Base-by-base conservation (phyloP, 2,888 invertebrate species). In the Drosophila fulvimacula region DNA sequence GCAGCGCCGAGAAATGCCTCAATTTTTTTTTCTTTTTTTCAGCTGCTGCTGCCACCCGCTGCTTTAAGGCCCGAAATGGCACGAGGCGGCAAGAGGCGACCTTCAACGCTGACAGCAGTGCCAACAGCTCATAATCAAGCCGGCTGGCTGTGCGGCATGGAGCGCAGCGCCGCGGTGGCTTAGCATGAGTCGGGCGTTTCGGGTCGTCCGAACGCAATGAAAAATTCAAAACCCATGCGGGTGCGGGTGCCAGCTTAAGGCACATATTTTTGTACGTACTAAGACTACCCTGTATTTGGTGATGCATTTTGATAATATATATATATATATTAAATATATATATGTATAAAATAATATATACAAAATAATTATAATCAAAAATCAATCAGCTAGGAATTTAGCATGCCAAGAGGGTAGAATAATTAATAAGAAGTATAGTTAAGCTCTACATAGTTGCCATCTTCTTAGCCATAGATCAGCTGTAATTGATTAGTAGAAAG, bases 41-140 rank as follows among this genome's bases (percentile, higher is more conserved):
- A 42, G 57, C 48, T 30, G 9, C 17, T n/a, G n/a, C n/a, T n/a
- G 15, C 32, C 42, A 51, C 60, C 49, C 27, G 59, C 61, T 62
- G 67, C 56, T 61, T 66, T 56, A 52, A 81, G 52, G 49, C 81
- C 64, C 77, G 84, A 74, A 74, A 75, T 68, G 67, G 36, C 52
- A 38, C 6, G 36, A 36, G 24, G 52, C 27, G 24, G 38, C 52
- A 17, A 6, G 52, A 24, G 38, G 38, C 52, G 88, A 85, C 85
- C 85, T 85, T 85, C 89, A 79, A 76, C 61, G 69, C 78, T 62
- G 84, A 73, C 78, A 76, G 67, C 70, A 62, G 67, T 64, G 69
- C 53, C 80, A 64, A 42, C 78, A 72, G 69, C 69, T 74, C 77
- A 68, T 76, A 79, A 82, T 79, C 66, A 73, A 76, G 68, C 52